A percentile compares a stretch with the other conserved stretches of the same genome.
These are phyloP conservation scores for Tetranychus piercei DNA, from an alignment of 2,888 invertebrate species.

Conservation along the genomic window DNA sequence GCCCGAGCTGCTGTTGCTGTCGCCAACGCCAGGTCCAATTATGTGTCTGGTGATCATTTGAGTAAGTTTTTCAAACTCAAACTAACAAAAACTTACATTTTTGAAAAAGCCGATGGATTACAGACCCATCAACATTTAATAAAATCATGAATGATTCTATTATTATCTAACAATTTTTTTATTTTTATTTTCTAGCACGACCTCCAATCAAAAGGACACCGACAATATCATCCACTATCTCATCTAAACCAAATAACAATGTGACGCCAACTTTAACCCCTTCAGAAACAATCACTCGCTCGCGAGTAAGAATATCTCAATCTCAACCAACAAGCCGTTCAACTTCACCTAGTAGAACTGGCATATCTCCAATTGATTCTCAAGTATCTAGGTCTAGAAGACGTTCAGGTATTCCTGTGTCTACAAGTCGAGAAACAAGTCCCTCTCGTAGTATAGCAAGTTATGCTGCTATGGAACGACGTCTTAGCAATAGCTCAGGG, in stretches of 20 bases:
- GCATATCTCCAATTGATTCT: conserved; percentile 35
- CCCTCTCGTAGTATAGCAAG: conserved; percentile 29
- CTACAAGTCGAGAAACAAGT: conserved; percentile 35
- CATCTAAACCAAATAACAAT: conserved; percentile 29
- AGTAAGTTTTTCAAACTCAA: conserved; percentile 43
- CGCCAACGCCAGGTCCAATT: conserved; percentile 50
- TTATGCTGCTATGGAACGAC: conserved; percentile 14
- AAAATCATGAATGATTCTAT: neutral
- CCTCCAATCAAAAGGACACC: neutral
- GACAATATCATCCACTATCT: neutral
- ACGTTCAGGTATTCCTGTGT: conserved; percentile 32
- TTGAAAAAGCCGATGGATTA: neutral
- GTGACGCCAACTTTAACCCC: conserved; percentile 30
- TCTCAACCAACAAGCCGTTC: conserved; percentile 87
- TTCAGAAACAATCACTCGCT: conserved; percentile 39
- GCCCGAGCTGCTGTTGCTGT: conserved; percentile 52
- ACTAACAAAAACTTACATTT: neutral
- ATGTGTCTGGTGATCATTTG: conserved; percentile 38
- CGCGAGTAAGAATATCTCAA: conserved; percentile 56
- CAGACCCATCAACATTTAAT: neutral
- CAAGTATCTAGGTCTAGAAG: conserved; percentile 25
- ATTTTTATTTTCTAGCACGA: neutral
- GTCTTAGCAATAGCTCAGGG: conserved; percentile 12
- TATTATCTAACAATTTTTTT: neutral
- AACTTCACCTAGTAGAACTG: conserved; percentile 72